Conservation (phyloP, 2,113 vertebrate species). For the Tragelaphus buxtoni region DNA sequence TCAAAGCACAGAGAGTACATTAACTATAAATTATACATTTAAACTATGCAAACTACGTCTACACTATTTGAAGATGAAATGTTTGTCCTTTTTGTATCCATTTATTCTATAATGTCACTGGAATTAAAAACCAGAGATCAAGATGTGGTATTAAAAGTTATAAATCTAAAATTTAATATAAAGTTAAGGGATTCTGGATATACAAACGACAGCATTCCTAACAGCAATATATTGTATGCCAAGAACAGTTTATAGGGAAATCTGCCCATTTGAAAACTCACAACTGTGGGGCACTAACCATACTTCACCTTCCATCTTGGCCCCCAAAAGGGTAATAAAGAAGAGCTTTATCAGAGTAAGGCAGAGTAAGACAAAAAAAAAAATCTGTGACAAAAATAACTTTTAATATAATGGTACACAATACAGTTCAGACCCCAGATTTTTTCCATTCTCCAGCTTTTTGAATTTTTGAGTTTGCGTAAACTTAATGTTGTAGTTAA, state of each 20-base stretch:
- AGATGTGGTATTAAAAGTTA: neutral
- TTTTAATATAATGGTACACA: neutral
- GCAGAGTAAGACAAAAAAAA: neutral
- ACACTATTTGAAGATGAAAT: neutral
- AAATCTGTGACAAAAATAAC: neutral
- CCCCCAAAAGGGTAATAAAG: neutral
- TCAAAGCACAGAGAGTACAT: neutral
- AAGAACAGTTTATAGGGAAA: neutral
- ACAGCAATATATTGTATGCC: neutral
- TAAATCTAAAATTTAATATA: neutral
- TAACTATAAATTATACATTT: neutral
- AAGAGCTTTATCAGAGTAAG: neutral
- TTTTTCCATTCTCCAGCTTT: neutral
- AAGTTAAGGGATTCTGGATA: neutral
- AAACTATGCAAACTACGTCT: neutral
- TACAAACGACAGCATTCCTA: neutral
- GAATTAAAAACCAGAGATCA: neutral
- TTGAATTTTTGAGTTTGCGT: neutral
- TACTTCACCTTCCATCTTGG: neutral
- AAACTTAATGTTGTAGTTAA: neutral
- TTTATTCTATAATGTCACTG: neutral
- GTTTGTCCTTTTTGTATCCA: neutral
- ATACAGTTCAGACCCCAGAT: neutral
- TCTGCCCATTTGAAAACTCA: neutral
- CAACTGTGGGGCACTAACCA: neutral